phyloP scores from a whole-genome alignment of 1,140 invertebrate genomes.

The Panagrolaimus sp. region DNA sequence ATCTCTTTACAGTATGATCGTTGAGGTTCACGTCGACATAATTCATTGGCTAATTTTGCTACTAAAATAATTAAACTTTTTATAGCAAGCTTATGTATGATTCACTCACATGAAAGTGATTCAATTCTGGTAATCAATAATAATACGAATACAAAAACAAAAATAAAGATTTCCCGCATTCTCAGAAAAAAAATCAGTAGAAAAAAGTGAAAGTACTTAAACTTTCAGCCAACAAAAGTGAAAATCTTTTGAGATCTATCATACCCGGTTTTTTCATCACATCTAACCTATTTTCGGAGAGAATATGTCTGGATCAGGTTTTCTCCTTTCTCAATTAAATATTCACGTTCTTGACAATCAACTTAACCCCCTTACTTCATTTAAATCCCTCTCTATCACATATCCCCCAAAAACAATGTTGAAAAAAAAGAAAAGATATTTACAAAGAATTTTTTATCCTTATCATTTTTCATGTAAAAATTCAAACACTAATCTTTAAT shows the following conservation, averaged over 20 bases:
- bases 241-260: no score
- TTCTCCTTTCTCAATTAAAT: no score
- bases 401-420: no score
- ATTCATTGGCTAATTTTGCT: neutral
- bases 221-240: no score
- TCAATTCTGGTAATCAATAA: neutral
- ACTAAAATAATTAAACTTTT: neutral
- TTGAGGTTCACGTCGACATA: neutral
- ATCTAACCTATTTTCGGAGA: no score
- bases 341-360: no score
- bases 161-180: conserved; percentile 2
- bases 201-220: no score
- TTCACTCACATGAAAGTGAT: neutral
- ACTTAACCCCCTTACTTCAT: no score
- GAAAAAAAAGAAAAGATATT: no score
- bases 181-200: neutral
- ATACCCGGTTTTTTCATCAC: no score
- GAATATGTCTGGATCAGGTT: no score
- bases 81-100: neutral
- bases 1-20: neutral
- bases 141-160: neutral
- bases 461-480: neutral
- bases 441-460: conserved; percentile 9
- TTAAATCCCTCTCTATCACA: no score
- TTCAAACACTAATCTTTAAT: conserved; percentile 7